Percentiles rank a stretch among this genome's conserved stretches.
Evolutionary conservation across 2,113 vertebrate species (phyloP).

Genomic region (Nibea albiflora): DNA sequence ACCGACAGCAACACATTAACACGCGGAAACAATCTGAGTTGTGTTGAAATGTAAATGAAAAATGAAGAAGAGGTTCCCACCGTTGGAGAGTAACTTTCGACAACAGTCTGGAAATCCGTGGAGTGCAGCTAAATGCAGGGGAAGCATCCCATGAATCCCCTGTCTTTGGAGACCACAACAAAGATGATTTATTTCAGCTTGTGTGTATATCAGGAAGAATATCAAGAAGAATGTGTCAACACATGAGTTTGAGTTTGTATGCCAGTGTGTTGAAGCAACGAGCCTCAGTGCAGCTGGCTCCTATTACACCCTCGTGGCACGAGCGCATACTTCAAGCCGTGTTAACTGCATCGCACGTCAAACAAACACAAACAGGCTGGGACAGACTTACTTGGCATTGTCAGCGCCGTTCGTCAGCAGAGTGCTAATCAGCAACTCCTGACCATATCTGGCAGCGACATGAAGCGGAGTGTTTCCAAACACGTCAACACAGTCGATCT

Average conservation of each 20-base stretch:
- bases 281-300: neutral
- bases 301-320: too few species aligned
- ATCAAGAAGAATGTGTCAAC: neutral
- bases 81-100: slow-evolving; percentile 95
- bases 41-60: neutral
- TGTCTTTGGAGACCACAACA: slow-evolving; percentile 82
- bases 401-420: slow-evolving; percentile 96
- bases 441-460: slow-evolving; percentile 94
- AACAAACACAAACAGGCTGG: neutral
- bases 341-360: too few species aligned
- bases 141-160: slow-evolving; percentile 95
- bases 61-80: slow-evolving; percentile 73
- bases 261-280: neutral
- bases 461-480: slow-evolving; percentile 96
- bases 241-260: neutral
- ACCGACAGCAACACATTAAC: neutral
- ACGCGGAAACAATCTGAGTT: neutral
- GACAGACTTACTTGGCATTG: slow-evolving; percentile 87
- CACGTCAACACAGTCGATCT: slow-evolving; percentile 93
- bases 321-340: neutral
- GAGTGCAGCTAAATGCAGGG: slow-evolving; percentile 93
- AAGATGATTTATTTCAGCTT: neutral
- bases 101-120: slow-evolving; percentile 97
- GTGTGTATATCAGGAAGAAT: neutral
- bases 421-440: slow-evolving; percentile 96